Conservation (phyloP, 2,113 vertebrate species). For the Chionomys nivalis region DNA sequence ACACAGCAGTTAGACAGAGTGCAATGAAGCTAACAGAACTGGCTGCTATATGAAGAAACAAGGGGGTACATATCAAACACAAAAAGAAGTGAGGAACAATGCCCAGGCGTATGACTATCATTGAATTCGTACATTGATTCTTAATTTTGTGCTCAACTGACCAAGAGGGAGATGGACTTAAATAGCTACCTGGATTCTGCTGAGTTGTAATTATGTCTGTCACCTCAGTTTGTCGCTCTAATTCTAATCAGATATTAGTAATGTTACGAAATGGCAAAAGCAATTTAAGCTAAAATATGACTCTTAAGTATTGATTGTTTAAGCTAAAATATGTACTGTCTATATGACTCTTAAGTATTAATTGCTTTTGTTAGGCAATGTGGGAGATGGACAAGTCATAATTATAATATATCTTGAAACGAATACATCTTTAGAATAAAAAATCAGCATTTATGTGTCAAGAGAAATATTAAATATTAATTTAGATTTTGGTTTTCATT, state of each 20-base stretch:
- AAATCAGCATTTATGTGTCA: background rate
- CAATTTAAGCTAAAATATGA: slow-evolving; percentile 43
- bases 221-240: background rate
- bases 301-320: slow-evolving; percentile 14
- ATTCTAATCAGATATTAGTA: background rate
- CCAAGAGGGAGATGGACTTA: background rate
- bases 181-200: background rate
- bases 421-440: slow-evolving; percentile 1
- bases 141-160: background rate
- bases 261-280: background rate
- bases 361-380: slow-evolving; percentile 12
- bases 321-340: background rate
- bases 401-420: slow-evolving; percentile 6
- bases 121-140: background rate
- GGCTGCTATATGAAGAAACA: background rate
- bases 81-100: background rate
- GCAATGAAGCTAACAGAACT: background rate
- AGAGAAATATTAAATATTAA: slow-evolving; percentile 41
- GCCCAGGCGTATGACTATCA: background rate
- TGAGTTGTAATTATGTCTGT: background rate
- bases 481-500: slow-evolving; percentile 28
- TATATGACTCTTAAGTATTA: background rate
- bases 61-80: background rate
- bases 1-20: background rate
- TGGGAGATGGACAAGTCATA: slow-evolving; percentile 14